A percentile compares a stretch with the other conserved stretches of the same genome.
These are phyloP conservation scores for Opisthograptis luteolata DNA, from an alignment of 2,888 invertebrate genomes.

Conservation along the genomic window DNA sequence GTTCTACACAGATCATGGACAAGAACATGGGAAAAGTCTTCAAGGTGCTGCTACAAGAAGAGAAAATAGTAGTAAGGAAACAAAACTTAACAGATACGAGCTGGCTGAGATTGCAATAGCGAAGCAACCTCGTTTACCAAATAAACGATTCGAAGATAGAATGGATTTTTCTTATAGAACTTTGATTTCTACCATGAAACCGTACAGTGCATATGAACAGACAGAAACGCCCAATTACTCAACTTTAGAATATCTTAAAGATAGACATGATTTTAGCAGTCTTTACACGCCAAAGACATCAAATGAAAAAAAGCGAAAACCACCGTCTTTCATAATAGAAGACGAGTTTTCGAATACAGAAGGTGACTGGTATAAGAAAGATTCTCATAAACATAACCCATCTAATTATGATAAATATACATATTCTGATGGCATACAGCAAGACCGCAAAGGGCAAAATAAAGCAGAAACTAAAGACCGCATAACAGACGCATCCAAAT, in stretches of 20 bases:
- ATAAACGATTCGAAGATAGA: slow-evolving; percentile 2
- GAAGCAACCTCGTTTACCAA: background rate
- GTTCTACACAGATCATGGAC: slow-evolving; percentile 14
- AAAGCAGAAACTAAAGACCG: background rate
- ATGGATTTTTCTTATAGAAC: slow-evolving; percentile 37
- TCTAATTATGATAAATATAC: slow-evolving; percentile 30
- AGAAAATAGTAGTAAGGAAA: background rate
- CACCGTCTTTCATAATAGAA: slow-evolving; percentile 21
- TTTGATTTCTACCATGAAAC: slow-evolving; percentile 32
- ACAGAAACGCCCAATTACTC: slow-evolving; percentile 40
- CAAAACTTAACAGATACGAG: background rate
- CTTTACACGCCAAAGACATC: slow-evolving; percentile 34
- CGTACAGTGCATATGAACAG: slow-evolving; percentile 32
- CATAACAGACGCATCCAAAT: background rate
- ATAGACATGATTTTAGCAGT: slow-evolving; percentile 42
- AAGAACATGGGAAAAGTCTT: background rate
- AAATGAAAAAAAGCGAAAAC: slow-evolving; percentile 9
- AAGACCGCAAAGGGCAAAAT: slow-evolving; percentile 22
- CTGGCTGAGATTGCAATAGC: background rate
- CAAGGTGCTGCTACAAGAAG: background rate
- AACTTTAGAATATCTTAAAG: slow-evolving; percentile 38
- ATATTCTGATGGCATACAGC: slow-evolving; percentile 23
- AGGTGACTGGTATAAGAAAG: slow-evolving; percentile 36
- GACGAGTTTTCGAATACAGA: slow-evolving; percentile 27
- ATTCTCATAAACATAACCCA: slow-evolving; percentile 32